A percentile compares a stretch with the other conserved stretches of the same genome.
phyloP scores from a whole-genome alignment of 2,888 invertebrate species.

The Platycheirus rosarum region DNA sequence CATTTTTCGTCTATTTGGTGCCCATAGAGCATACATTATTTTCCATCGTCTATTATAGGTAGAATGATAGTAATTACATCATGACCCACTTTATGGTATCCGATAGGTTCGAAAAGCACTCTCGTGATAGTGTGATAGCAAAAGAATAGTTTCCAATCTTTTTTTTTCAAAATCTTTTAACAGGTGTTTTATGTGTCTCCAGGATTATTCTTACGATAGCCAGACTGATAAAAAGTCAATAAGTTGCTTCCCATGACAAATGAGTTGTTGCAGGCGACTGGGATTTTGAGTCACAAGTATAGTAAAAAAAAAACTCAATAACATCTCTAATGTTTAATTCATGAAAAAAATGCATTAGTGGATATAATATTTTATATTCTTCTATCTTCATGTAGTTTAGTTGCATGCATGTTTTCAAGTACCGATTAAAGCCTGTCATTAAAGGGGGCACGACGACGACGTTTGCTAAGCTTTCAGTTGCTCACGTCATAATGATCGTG shows the following conservation, averaged over 20 bases:
- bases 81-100: constrained; percentile 30
- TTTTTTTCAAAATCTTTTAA: not conserved
- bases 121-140: not conserved
- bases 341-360: constrained; percentile 1
- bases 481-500: constrained; percentile 24
- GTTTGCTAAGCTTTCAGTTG: constrained; percentile 1
- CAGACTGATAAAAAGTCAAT: not conserved
- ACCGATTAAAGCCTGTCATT: not conserved
- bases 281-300: constrained; percentile 26
- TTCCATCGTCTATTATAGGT: not conserved
- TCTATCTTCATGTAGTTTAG: not conserved
- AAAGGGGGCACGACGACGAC: constrained; percentile 19
- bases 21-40: constrained; percentile 25
- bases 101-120: not conserved
- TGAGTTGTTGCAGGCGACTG: constrained; percentile 29
- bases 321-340: constrained; percentile 53
- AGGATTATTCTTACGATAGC: not conserved
- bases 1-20: constrained; percentile 25
- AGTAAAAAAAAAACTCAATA: constrained; percentile 20
- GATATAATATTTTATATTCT: too few relatives aligned
- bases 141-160: constrained; percentile 5
- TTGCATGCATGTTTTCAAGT: not conserved
- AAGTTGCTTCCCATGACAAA: constrained; percentile 57
- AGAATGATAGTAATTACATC: constrained; percentile 31
- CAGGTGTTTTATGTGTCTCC: not conserved